These are phyloP conservation scores for Platalea minor DNA, from an alignment of 2,797 vertebrate genomes.

Conservation along the genomic window DNA sequence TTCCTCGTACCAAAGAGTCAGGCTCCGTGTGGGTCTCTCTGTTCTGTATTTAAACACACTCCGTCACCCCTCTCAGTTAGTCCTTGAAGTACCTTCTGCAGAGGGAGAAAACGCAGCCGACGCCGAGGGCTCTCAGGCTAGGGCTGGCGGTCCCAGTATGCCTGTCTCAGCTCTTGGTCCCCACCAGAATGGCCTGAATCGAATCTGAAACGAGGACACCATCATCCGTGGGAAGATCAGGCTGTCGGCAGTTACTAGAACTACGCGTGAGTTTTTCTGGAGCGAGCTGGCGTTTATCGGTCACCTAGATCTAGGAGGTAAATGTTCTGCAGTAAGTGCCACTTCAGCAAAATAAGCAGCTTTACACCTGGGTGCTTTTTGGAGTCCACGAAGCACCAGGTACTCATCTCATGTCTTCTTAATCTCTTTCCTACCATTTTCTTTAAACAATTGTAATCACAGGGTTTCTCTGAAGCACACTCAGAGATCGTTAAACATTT, in stretches of 20 bases:
- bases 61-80: neutral
- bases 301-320: neutral
- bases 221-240: neutral
- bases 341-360: neutral
- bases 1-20: rapidly evolving
- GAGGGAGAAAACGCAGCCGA: neutral
- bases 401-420: neutral
- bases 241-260: neutral
- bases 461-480: conserved; percentile 10
- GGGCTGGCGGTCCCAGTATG: neutral
- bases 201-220: neutral
- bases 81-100: neutral
- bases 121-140: neutral
- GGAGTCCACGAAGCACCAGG: neutral
- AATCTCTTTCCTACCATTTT: neutral
- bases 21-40: neutral
- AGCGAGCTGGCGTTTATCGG: rapidly evolving
- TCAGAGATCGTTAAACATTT: neutral
- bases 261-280: rapidly evolving
- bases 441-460: conserved; percentile 5
- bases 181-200: neutral
- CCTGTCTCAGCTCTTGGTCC: neutral
- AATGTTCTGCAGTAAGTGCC: neutral
- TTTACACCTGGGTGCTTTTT: neutral
- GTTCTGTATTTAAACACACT: neutral